Conservation (phyloP, 2,888 invertebrate species). For the Callyntrura sp. region DNA sequence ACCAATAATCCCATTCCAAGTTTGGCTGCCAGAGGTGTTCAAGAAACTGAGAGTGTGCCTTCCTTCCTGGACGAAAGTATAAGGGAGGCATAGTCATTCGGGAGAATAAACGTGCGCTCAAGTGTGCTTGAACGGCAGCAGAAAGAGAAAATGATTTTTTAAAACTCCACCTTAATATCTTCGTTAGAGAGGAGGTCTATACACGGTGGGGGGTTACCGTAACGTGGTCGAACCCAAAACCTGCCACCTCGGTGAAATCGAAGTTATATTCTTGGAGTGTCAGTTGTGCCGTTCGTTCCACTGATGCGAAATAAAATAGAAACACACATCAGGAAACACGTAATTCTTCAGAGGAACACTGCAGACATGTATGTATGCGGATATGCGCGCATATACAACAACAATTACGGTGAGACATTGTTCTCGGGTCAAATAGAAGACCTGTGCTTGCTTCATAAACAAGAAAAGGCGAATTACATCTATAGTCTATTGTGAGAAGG, state of each 20-base stretch:
- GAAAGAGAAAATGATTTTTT: no score
- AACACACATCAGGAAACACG: slow-evolving; percentile 3
- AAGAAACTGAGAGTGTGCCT: background rate
- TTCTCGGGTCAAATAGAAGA: slow-evolving; percentile 45
- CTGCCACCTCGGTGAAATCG: background rate
- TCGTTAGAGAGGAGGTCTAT: background rate
- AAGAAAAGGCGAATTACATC: slow-evolving; percentile 37
- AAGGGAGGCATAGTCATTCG: background rate
- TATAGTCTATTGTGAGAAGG: slow-evolving; percentile 29
- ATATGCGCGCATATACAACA: no score
- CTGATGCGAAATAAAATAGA: slow-evolving; percentile 27
- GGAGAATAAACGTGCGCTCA: background rate
- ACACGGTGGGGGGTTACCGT: background rate
- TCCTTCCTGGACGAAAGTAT: background rate
- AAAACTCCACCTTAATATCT: no score
- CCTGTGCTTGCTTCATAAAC: slow-evolving; percentile 22
- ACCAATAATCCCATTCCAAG: slow-evolving; percentile 1
- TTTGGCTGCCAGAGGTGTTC: slow-evolving; percentile 6
- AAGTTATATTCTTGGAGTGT: background rate
- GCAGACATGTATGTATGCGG: background rate
- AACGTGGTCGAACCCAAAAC: background rate
- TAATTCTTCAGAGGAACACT: background rate
- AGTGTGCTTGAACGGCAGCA: no score
- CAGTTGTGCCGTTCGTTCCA: background rate
- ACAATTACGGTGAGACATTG: slow-evolving; percentile 32